A percentile compares a stretch with the other conserved stretches of the same genome.
Evolutionary conservation across 2,113 vertebrate species (phyloP).

Genomic region (Ceuthmochares aereus): DNA sequence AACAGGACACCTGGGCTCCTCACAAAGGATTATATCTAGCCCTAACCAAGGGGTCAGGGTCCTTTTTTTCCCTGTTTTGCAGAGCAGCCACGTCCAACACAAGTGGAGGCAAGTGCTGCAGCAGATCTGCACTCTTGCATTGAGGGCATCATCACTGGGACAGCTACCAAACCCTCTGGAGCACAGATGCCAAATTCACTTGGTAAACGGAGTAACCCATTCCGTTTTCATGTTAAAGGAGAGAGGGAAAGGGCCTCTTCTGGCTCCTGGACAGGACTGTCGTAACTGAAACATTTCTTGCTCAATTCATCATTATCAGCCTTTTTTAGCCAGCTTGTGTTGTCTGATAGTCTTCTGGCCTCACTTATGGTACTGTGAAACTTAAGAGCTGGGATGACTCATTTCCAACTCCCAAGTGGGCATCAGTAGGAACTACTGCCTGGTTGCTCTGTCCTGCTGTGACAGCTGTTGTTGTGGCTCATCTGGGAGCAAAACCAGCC

Average conservation of each 20-base stretch:
- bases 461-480: not conserved
- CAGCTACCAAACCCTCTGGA: not conserved
- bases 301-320: not conserved
- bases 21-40: not conserved
- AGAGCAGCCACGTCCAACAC: not conserved
- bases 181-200: not conserved
- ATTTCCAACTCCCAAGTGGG: not conserved
- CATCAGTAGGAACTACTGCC: not conserved
- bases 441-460: not conserved
- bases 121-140: not conserved
- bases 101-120: not conserved
- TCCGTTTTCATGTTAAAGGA: not conserved
- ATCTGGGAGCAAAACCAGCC: not conserved
- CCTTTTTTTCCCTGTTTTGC: not conserved
- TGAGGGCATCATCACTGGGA: not conserved
- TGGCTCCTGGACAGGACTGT: not conserved
- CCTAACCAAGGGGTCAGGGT: not conserved
- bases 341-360: not conserved
- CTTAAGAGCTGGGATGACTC: not conserved
- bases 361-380: not conserved
- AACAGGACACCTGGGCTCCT: not conserved
- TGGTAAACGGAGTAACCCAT: not conserved
- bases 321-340: not conserved
- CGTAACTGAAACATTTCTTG: not conserved
- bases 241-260: not conserved